Evolutionary conservation across 2,888 invertebrate genomes (phyloP), one percentile per base, ranked within the genome.

Genomic region (Drosophila helvetica): DNA sequence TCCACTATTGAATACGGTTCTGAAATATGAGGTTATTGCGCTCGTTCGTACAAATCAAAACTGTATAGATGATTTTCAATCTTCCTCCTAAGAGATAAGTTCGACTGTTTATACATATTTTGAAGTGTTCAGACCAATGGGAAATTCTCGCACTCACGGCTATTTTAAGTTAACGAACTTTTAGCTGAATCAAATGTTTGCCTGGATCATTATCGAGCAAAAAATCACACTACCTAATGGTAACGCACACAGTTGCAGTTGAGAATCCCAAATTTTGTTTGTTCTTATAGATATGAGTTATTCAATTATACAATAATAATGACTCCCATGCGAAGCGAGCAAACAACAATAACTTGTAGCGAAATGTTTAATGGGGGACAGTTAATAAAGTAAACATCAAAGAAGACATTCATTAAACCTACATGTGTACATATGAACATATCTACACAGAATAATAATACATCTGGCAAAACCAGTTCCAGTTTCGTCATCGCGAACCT

Each of bases 401-500:
- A 53, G 38, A 38, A 38, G 15, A 38, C 2, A 38, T 38, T 38
- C 15, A 15, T 15, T 38, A 38, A 15, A 38, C 18, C 38, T 25
- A 33, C 17, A 38, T 27, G 5, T 33, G 33, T 33, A 45, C 46
- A 65, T 50, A 27, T 25, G 22, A 6, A 51, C 22, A 57, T 42
- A 25, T 33, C n/a, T 19, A 45, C 56, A 47, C 42, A 64, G 59
- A 68, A 61, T 53, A 51, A 12, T 4, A 53, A 27, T 56, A 51
- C 45, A 65, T 17, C 19, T 43, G 51, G 22, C 12, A 2, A 74
- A 74, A 81, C 78, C 76, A 50, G 81, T 83, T 86, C 27, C 38
- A 61, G 79, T 64, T 66, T 71, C 81, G 83, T 86, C 78, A 86
- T 66, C 55, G 52, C 42, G n/a, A 68, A 65, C 63, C 38, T 25